phyloP scores from a whole-genome alignment of 2,113 vertebrate species.

The Eulemur macaco region DNA sequence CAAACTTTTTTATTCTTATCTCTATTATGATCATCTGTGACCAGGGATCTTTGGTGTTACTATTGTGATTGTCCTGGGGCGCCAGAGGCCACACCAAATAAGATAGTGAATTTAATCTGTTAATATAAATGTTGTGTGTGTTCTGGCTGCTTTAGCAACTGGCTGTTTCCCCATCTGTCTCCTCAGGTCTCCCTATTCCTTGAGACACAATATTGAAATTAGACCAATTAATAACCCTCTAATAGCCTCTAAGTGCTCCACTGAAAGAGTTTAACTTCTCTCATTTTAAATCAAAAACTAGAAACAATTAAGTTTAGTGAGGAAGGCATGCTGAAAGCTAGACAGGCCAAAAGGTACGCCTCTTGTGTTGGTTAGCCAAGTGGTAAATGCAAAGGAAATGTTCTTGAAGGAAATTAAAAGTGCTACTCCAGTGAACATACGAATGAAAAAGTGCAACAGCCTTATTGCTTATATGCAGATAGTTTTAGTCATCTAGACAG shows the following conservation, averaged over 20 bases:
- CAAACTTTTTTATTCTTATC: neutral
- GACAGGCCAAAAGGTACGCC: neutral
- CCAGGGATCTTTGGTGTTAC: neutral
- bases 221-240: neutral
- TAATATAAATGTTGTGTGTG: neutral
- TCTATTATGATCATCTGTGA: neutral
- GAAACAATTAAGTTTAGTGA: neutral
- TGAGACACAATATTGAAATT: neutral
- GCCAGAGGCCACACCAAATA: neutral
- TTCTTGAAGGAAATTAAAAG: neutral
- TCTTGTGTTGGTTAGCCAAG: neutral
- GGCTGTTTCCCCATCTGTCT: neutral
- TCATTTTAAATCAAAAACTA: neutral
- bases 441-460: neutral
- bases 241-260: neutral
- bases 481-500: neutral
- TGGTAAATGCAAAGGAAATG: neutral
- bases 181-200: neutral
- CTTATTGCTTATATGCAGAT: neutral
- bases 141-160: neutral
- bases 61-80: neutral
- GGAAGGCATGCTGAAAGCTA: neutral
- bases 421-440: neutral
- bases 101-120: neutral
- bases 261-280: neutral